Evolutionary conservation across 1,140 invertebrate genomes (phyloP).

Genomic region (Bombus picipes): DNA sequence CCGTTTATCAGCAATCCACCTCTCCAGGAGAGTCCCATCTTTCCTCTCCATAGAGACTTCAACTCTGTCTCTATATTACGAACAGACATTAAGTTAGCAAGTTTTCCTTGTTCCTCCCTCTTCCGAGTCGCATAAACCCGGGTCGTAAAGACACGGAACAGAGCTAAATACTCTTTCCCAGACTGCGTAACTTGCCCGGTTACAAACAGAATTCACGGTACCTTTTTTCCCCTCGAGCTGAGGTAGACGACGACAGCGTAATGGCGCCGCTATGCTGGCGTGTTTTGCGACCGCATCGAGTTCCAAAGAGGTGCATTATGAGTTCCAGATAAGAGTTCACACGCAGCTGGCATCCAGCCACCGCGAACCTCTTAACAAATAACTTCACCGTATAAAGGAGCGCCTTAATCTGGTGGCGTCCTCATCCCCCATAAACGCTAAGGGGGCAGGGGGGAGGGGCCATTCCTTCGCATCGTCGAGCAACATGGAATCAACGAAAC

Average conservation of each 20-base stretch:
- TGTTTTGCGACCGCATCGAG: constrained; percentile 40
- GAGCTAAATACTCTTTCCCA: background rate
- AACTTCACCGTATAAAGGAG: constrained; percentile 69
- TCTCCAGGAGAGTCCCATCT: background rate
- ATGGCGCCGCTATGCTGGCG: constrained; percentile 16
- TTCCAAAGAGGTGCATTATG: constrained; percentile 61
- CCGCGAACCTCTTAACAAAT: constrained; percentile 67
- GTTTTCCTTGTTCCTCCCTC: background rate
- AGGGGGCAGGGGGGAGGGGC: background rate
- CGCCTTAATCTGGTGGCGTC: constrained; percentile 24
- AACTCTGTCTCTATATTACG: too few relatives aligned
- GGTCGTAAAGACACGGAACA: constrained; percentile 12
- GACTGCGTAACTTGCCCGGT: background rate
- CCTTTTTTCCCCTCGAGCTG: background rate
- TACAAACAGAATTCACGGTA: background rate
- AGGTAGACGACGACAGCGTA: background rate
- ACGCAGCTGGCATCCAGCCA: constrained; percentile 59
- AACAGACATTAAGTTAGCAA: background rate
- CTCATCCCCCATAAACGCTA: constrained; percentile 1
- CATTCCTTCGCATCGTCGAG: background rate
- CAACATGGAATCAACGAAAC: background rate
- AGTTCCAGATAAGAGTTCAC: constrained; percentile 69
- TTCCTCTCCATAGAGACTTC: too few relatives aligned
- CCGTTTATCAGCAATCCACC: background rate
- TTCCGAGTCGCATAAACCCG: constrained; percentile 6